A percentile compares a stretch with the other conserved stretches of the same genome.
These are phyloP conservation scores for Cyprinus carpio DNA, from an alignment of 2,113 vertebrate species.

Conservation along the genomic window DNA sequence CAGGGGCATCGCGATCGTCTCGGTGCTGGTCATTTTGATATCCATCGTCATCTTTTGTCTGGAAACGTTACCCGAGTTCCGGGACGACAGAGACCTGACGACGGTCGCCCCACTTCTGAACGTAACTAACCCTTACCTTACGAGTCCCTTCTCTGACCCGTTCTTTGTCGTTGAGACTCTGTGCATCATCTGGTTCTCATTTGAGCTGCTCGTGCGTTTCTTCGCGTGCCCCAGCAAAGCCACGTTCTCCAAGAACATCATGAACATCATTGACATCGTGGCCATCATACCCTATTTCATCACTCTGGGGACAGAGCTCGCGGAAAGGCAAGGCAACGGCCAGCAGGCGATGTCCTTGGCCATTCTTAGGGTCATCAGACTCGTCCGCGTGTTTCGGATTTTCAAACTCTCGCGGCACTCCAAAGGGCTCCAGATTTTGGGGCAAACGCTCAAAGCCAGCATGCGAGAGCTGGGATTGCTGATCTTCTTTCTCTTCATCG, in stretches of 20 bases:
- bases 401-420: slow-evolving; percentile 98
- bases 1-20: slow-evolving; percentile 95
- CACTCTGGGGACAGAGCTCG: slow-evolving; percentile 93
- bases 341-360: slow-evolving; percentile 98
- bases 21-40: slow-evolving; percentile 95
- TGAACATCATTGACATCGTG: slow-evolving; percentile 99
- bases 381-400: slow-evolving; percentile 94
- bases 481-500: slow-evolving; percentile 97
- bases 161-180: slow-evolving; percentile 98
- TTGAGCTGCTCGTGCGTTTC: slow-evolving; percentile 93
- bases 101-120: slow-evolving; percentile 67
- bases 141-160: slow-evolving; percentile 87
- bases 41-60: slow-evolving; percentile 98
- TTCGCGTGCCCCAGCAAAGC: slow-evolving; percentile 97
- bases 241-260: slow-evolving; percentile 96
- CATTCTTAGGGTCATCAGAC: slow-evolving; percentile 91
- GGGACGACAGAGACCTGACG: slow-evolving; percentile 85
- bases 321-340: slow-evolving; percentile 92
- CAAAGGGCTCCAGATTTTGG: slow-evolving; percentile 95
- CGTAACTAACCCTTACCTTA: slow-evolving; percentile 69
- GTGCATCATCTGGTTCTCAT: slow-evolving; percentile 99
- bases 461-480: slow-evolving; percentile 93
- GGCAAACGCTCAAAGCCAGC: slow-evolving; percentile 94
- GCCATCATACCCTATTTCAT: slow-evolving; percentile 99
- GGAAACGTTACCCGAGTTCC: slow-evolving; percentile 95